A percentile compares a stretch with the other conserved stretches of the same genome.
Conservation (phyloP, 2,113 vertebrate genomes). For the Heterotis niloticus region DNA sequence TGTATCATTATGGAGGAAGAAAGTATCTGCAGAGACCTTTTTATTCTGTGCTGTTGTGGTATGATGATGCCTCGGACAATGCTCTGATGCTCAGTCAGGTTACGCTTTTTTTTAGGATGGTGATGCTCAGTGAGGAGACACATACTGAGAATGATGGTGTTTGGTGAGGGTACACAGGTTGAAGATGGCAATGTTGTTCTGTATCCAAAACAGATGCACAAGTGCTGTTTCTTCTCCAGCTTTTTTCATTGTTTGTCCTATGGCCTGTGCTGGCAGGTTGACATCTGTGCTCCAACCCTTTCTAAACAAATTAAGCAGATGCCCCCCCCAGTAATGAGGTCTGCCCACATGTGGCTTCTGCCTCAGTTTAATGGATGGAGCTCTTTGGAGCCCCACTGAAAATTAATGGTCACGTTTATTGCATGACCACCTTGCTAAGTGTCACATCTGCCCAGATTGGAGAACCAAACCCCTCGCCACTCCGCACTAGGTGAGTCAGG, state of each 20-base stretch:
- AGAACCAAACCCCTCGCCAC: no score
- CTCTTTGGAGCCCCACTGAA: not conserved
- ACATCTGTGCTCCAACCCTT: not conserved
- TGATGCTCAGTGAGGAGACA: no score
- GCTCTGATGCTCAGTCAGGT: no score
- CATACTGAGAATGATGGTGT: no score
- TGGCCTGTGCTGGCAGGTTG: not conserved
- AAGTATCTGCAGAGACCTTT: no score
- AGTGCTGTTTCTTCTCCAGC: not conserved
- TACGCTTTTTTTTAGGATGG: no score
- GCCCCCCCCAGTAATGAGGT: not conserved
- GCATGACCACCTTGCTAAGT: not conserved
- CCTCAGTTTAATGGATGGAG: not conserved
- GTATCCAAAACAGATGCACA: no score
- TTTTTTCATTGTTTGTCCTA: not conserved
- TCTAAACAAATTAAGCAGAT: slow-evolving; percentile 19
- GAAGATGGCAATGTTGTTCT: no score
- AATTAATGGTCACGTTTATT: not conserved
- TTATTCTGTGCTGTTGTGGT: no score
- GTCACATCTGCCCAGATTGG: not conserved
- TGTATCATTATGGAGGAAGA: no score
- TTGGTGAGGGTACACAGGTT: no score
- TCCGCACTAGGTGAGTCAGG: not conserved
- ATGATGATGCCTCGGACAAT: no score
- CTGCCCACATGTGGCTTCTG: not conserved